Conservation (phyloP, 2,888 invertebrate genomes). For the Marasmarcha lunaedactyla region DNA sequence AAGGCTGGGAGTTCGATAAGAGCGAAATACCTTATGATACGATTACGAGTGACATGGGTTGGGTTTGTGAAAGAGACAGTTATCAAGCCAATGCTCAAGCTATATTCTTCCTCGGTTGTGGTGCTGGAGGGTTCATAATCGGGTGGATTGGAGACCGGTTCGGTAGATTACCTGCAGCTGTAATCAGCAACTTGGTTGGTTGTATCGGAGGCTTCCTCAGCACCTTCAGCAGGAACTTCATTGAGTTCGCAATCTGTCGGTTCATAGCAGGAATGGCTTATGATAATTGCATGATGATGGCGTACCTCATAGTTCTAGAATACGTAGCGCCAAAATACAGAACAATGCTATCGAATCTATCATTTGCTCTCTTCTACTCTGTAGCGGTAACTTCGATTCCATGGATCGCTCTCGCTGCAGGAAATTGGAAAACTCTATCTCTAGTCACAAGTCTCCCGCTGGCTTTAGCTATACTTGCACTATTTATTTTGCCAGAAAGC, state of each 20-base stretch:
- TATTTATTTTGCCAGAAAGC: slow-evolving; percentile 37
- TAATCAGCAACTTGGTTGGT: slow-evolving; percentile 29
- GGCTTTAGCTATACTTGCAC: slow-evolving; percentile 27
- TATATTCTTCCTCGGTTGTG: slow-evolving; percentile 37
- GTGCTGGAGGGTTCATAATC: slow-evolving; percentile 32
- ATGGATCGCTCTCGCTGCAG: slow-evolving; percentile 34
- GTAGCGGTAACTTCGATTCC: slow-evolving; percentile 27
- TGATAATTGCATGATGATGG: slow-evolving; percentile 41
- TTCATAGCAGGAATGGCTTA: slow-evolving; percentile 41
- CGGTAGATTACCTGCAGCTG: slow-evolving; percentile 35
- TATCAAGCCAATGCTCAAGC: slow-evolving; percentile 43
- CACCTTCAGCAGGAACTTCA: slow-evolving; percentile 28
- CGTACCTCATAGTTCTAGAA: slow-evolving; percentile 36
- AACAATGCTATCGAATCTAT: slow-evolving; percentile 31
- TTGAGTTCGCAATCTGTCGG: slow-evolving; percentile 30
- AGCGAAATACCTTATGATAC: slow-evolving; percentile 43
- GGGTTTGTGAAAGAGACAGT: slow-evolving; percentile 40
- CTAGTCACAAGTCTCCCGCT: slow-evolving; percentile 38
- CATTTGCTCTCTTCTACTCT: slow-evolving; percentile 37
- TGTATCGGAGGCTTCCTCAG: slow-evolving; percentile 31
- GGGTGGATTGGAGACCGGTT: slow-evolving; percentile 39
- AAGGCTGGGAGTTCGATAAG: slow-evolving; percentile 43
- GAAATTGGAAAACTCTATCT: slow-evolving; percentile 36
- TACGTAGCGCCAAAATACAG: slow-evolving; percentile 41
- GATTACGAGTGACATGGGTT: slow-evolving; percentile 36